phyloP scores from a whole-genome alignment of 2,888 invertebrate species.

The Hemicrepidius hirtus region DNA sequence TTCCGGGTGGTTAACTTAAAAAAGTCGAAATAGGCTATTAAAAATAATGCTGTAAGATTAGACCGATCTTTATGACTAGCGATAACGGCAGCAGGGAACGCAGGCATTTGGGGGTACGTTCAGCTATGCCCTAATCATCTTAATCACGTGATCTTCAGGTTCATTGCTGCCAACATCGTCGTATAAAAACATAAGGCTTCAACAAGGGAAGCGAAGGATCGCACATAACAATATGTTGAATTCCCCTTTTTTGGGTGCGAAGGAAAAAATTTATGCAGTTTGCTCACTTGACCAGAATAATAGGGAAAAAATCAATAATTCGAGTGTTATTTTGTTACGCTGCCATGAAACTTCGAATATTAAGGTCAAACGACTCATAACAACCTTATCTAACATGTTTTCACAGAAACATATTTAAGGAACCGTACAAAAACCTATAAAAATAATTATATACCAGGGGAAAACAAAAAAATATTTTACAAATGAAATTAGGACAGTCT shows the following conservation, averaged over 20 bases:
- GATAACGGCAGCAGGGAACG: constrained; percentile 45
- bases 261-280: neutral
- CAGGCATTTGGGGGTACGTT: constrained; percentile 46
- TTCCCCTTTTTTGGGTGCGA: neutral
- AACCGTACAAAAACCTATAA: no score
- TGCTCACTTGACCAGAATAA: no score
- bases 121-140: constrained; percentile 54
- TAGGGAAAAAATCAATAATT: no score
- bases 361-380: no score
- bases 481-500: no score
- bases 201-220: constrained; percentile 5
- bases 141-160: constrained; percentile 56
- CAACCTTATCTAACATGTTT: no score
- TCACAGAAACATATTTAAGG: no score
- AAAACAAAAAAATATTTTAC: no score
- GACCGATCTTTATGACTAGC: constrained; percentile 47
- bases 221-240: constrained; percentile 20
- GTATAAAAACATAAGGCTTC: constrained; percentile 44
- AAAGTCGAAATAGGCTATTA: constrained; percentile 51
- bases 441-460: no score
- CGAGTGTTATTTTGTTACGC: no score
- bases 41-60: constrained; percentile 52
- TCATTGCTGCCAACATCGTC: constrained; percentile 48
- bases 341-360: no score
- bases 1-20: constrained; percentile 51